Conservation (phyloP, 2,113 vertebrate species). For the Varanus komodoensis region DNA sequence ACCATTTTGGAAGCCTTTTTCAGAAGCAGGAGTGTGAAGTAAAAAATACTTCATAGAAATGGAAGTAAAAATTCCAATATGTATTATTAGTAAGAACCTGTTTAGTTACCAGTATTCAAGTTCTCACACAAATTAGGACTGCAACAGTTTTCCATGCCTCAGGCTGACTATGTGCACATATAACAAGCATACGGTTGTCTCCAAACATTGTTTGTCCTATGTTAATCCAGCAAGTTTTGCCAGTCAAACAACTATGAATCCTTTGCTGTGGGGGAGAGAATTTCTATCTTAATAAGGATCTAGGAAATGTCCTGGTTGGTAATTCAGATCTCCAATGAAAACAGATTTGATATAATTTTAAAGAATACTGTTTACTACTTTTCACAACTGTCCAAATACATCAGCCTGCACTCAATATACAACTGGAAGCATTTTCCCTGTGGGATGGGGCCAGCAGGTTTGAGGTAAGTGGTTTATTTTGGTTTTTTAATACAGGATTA, state of each 20-base stretch:
- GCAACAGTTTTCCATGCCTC: neutral
- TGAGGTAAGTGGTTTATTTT: neutral
- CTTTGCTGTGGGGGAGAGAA: neutral
- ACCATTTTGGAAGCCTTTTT: neutral
- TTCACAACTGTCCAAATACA: neutral
- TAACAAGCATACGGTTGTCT: neutral
- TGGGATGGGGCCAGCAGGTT: neutral
- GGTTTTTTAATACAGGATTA: neutral
- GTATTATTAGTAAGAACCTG: neutral
- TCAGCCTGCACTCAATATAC: neutral
- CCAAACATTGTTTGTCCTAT: neutral
- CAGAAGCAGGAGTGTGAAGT: neutral
- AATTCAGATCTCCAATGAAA: neutral
- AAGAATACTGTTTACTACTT: neutral
- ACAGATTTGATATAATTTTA: neutral
- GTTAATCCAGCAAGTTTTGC: constrained; percentile 12
- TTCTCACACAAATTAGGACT: neutral
- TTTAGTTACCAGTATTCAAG: constrained; percentile 13
- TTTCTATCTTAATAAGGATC: neutral
- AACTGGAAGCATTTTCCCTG: neutral
- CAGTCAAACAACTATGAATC: neutral
- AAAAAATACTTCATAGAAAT: neutral
- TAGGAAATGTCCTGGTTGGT: neutral
- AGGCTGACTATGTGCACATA: neutral
- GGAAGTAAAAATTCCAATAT: neutral